Conservation (phyloP, 2,888 invertebrate genomes). For the Drosophila nr. perissopoda region DNA sequence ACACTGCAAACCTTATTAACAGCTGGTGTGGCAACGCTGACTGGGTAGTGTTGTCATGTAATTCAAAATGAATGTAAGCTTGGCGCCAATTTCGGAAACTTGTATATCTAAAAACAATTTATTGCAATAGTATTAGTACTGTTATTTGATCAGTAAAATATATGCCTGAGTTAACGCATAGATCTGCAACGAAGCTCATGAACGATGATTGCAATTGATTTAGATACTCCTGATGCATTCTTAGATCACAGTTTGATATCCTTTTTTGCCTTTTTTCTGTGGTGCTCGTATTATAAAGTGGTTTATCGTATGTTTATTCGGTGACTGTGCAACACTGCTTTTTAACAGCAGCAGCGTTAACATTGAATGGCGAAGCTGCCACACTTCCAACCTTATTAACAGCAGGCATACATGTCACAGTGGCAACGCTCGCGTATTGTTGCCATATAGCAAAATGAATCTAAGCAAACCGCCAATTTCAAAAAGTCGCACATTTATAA, state of each 20-base stretch:
- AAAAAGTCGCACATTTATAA: neutral
- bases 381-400: neutral
- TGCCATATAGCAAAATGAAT: neutral
- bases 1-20: neutral
- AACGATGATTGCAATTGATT: slow-evolving; percentile 81
- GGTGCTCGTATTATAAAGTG: slow-evolving; percentile 25
- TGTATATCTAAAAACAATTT: slow-evolving; percentile 9
- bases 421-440: neutral
- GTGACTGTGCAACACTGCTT: slow-evolving; percentile 6
- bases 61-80: neutral
- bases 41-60: neutral
- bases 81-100: neutral
- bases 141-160: neutral
- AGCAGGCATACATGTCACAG: neutral
- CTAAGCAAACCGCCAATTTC: neutral
- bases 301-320: slow-evolving; percentile 9
- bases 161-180: neutral
- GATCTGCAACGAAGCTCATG: slow-evolving; percentile 60
- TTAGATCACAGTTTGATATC: slow-evolving; percentile 4
- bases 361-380: neutral
- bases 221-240: slow-evolving; percentile 84
- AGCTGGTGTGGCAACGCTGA: neutral
- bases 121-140: slow-evolving; percentile 6
- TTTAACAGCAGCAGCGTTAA: slow-evolving; percentile 4
- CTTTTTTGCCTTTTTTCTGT: slow-evolving; percentile 10